A percentile compares a stretch with the other conserved stretches of the same genome.
phyloP scores from a whole-genome alignment of 2,888 invertebrate genomes.

The Rhopalosiphum nymphaeae region DNA sequence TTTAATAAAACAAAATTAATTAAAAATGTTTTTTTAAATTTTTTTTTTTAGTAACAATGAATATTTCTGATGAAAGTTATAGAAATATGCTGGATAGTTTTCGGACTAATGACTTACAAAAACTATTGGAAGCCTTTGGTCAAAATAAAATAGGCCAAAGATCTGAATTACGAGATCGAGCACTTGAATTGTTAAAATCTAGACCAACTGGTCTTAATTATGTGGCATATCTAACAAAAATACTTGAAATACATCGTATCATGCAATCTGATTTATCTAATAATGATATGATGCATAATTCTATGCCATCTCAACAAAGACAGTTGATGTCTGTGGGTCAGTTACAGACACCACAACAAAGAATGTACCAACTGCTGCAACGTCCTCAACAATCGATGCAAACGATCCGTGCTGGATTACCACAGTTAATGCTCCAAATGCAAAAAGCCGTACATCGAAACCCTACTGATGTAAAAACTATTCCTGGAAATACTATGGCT shows the following conservation, averaged over 20 bases:
- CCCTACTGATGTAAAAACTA: background rate
- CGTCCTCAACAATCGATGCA: conserved; percentile 20
- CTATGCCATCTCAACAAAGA: background rate
- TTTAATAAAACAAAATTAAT: background rate
- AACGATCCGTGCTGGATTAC: background rate
- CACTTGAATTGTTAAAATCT: conserved; percentile 79
- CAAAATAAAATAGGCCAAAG: conserved; percentile 85
- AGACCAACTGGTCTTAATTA: conserved; percentile 76
- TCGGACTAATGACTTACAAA: conserved; percentile 87
- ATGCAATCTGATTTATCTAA: background rate
- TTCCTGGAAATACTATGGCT: background rate
- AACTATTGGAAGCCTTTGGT: conserved; percentile 83
- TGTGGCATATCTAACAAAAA: conserved; percentile 72
- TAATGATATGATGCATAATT: background rate
- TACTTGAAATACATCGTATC: conserved; percentile 26
- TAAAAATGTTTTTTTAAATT: background rate
- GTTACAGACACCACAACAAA: background rate
- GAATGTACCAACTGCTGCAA: background rate
- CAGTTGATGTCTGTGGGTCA: background rate
- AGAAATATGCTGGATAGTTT: conserved; percentile 76
- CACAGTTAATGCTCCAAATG: background rate
- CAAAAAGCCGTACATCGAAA: background rate
- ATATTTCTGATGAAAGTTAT: conserved; percentile 7
- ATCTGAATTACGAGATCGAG: conserved; percentile 82
- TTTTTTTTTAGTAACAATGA: conserved; percentile 31